A percentile compares a stretch with the other conserved stretches of the same genome.
Evolutionary conservation across 2,113 vertebrate genomes (phyloP).

Genomic region (Bambusicola thoracicus): DNA sequence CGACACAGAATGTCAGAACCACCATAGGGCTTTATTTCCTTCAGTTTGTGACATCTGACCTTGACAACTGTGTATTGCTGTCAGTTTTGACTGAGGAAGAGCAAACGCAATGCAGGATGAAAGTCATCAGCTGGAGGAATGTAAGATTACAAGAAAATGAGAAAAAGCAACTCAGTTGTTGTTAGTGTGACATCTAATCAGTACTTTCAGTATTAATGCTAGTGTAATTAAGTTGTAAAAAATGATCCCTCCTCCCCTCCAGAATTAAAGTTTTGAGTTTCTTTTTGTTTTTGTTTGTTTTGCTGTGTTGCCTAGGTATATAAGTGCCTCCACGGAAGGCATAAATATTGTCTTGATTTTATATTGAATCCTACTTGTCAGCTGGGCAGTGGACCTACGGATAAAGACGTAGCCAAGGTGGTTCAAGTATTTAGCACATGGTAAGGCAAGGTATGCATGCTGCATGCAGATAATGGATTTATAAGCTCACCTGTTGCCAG

Average conservation of each 20-base stretch:
- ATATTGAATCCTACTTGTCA: neutral
- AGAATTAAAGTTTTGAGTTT: neutral
- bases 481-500: neutral
- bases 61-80: neutral
- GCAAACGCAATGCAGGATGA: neutral
- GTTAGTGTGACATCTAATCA: neutral
- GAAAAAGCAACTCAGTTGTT: neutral
- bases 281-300: neutral
- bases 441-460: neutral
- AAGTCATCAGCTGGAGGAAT: neutral
- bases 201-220: neutral
- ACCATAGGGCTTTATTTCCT: neutral
- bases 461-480: neutral
- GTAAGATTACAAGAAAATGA: neutral
- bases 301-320: neutral
- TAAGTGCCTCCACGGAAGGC: neutral
- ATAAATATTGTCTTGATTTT: neutral
- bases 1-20: neutral
- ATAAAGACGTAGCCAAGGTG: neutral
- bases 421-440: neutral
- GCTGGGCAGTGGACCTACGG: neutral
- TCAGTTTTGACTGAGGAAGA: neutral
- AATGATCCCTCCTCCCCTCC: neutral
- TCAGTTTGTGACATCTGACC: neutral
- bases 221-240: neutral